Evolutionary conservation across 2,888 invertebrate genomes (phyloP).

Genomic region (Perizoma affinitatum): DNA sequence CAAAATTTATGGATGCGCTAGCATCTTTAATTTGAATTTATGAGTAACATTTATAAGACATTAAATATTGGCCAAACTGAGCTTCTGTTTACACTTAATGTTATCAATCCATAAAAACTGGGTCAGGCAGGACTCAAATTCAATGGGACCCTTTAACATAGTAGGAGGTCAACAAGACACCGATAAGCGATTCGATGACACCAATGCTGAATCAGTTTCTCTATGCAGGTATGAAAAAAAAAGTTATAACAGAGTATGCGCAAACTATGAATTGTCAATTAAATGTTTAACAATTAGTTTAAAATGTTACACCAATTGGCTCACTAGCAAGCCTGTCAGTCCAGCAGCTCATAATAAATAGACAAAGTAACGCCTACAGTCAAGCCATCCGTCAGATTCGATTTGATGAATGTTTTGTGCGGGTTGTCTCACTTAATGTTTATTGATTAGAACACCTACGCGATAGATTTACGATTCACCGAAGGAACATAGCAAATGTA

Average conservation of each 20-base stretch:
- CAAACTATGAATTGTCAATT: neutral
- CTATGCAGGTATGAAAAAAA: too few species aligned
- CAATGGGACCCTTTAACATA: too few species aligned
- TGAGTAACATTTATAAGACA: slow-evolving; percentile 21
- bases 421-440: slow-evolving; percentile 53
- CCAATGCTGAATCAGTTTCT: too few species aligned
- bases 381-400: slow-evolving; percentile 50
- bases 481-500: slow-evolving; percentile 35
- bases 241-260: too few species aligned
- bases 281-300: slow-evolving; percentile 50
- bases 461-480: slow-evolving; percentile 22
- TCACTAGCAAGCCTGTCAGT: slow-evolving; percentile 56
- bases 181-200: too few species aligned
- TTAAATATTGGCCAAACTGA: neutral
- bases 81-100: too few species aligned
- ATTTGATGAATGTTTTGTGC: slow-evolving; percentile 59
- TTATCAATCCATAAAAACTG: too few species aligned
- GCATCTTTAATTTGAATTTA: slow-evolving; percentile 26
- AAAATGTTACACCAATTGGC: slow-evolving; percentile 51
- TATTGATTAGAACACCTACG: slow-evolving; percentile 43
- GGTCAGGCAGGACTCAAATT: too few species aligned
- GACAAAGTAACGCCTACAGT: slow-evolving; percentile 56
- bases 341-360: slow-evolving; percentile 57
- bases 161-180: too few species aligned
- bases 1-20: slow-evolving; percentile 37